A percentile compares a stretch with the other conserved stretches of the same genome.
Evolutionary conservation across 2,888 invertebrate genomes (phyloP).

Genomic region (Petrophora chlorosata): DNA sequence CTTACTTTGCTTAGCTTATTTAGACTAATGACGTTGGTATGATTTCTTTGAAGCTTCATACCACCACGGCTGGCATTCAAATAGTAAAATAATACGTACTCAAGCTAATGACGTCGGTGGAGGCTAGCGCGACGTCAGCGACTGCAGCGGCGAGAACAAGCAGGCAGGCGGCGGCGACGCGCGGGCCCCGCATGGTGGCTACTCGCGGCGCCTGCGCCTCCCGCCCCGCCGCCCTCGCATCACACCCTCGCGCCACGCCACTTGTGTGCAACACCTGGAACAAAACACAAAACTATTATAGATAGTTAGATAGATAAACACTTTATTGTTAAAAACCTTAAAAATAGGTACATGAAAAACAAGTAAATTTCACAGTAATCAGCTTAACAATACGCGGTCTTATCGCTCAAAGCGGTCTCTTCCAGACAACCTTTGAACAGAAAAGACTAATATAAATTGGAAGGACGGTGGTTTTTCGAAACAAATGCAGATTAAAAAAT

Average conservation of each 20-base stretch:
- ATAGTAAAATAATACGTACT: slow-evolving; percentile 48
- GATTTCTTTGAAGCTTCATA: neutral
- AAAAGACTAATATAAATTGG: too few relatives aligned
- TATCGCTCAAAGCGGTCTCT: too few relatives aligned
- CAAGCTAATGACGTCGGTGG: slow-evolving; percentile 58
- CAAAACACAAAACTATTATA: slow-evolving; percentile 28
- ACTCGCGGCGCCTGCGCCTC: slow-evolving; percentile 77
- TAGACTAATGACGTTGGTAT: too few relatives aligned
- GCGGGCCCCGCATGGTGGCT: slow-evolving; percentile 77
- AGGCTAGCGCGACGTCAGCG: slow-evolving; percentile 48
- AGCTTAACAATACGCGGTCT: too few relatives aligned
- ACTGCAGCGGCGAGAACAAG: slow-evolving; percentile 58
- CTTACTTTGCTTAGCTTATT: too few relatives aligned
- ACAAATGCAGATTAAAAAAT: too few relatives aligned
- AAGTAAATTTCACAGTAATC: too few relatives aligned
- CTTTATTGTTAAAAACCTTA: too few relatives aligned
- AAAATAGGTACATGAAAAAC: too few relatives aligned
- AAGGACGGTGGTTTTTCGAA: too few relatives aligned
- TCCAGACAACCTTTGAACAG: too few relatives aligned
- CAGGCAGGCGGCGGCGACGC: slow-evolving; percentile 63
- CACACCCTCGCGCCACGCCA: slow-evolving; percentile 76
- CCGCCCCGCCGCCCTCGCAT: slow-evolving; percentile 74
- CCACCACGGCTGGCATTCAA: neutral
- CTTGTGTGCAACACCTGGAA: slow-evolving; percentile 68
- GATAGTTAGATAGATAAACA: too few relatives aligned